Evolutionary conservation across 2,888 invertebrate species (phyloP).

Genomic region (Digitonthophagus gazella): DNA sequence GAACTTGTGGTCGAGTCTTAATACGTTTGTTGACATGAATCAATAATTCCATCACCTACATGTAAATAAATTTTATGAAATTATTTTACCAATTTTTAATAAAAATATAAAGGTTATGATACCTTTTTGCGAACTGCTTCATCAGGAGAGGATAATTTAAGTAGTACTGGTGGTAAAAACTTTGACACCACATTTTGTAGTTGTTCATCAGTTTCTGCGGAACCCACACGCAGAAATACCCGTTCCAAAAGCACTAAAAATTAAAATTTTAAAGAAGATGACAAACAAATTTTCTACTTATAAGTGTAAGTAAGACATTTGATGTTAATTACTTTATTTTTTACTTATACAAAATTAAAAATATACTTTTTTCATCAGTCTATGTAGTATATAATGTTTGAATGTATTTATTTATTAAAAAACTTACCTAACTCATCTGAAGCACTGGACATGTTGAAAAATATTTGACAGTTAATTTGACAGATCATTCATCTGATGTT

Average conservation of each 20-base stretch:
- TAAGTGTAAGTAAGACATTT: background rate
- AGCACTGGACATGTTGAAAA: slow-evolving; percentile 35
- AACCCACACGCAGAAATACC: slow-evolving; percentile 84
- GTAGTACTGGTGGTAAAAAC: slow-evolving; percentile 82
- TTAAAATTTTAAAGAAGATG: slow-evolving; percentile 29
- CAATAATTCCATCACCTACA: slow-evolving; percentile 85
- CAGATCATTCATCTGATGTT: background rate
- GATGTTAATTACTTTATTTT: slow-evolving; percentile 1
- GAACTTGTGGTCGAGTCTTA: slow-evolving; percentile 79
- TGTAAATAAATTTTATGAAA: background rate
- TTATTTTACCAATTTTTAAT: background rate
- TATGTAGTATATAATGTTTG: no score
- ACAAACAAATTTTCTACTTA: slow-evolving; percentile 24
- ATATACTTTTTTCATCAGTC: no score
- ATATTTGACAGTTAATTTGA: slow-evolving; percentile 9
- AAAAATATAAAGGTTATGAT: slow-evolving; percentile 18
- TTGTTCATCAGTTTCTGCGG: slow-evolving; percentile 86
- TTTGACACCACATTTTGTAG: slow-evolving; percentile 76
- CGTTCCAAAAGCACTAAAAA: slow-evolving; percentile 79
- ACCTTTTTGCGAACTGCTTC: slow-evolving; percentile 70
- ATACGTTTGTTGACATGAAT: slow-evolving; percentile 89
- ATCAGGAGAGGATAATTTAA: slow-evolving; percentile 85
- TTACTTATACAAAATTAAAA: background rate
- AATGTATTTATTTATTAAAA: no score
- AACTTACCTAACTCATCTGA: slow-evolving; percentile 37